Conservation (phyloP, 2,797 vertebrate species). For the Balearica regulorum region DNA sequence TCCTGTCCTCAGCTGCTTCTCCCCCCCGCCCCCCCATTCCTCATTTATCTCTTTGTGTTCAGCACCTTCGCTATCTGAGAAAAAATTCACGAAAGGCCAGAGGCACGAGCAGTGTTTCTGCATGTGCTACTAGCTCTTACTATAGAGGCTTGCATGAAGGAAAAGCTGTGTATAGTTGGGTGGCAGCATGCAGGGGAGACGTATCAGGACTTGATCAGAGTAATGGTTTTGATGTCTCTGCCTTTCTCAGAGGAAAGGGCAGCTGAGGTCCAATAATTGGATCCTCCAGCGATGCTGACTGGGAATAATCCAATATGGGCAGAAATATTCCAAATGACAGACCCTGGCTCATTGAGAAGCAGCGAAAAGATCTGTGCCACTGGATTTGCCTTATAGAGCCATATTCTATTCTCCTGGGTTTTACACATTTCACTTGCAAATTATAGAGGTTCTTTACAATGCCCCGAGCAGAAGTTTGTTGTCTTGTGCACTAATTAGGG, state of each 20-base stretch:
- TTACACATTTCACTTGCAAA: background rate
- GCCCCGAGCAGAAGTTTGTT: background rate
- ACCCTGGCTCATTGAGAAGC: background rate
- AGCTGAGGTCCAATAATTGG: background rate
- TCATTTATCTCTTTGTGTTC: conserved; percentile 1
- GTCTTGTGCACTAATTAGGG: background rate
- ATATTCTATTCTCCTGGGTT: background rate
- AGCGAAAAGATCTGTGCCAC: background rate
- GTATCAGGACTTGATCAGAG: background rate
- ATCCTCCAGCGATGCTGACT: background rate
- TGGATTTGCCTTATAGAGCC: background rate
- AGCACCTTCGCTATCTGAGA: background rate
- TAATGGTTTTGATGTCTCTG: background rate
- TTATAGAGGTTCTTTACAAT: background rate
- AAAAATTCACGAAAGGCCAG: background rate
- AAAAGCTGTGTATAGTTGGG: background rate
- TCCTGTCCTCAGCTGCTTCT: conserved; percentile 16
- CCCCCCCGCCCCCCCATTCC: background rate
- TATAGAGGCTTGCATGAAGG: background rate
- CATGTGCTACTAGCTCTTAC: background rate
- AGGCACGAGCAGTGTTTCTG: background rate
- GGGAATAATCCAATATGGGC: background rate
- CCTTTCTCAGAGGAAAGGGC: background rate
- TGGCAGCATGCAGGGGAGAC: background rate
- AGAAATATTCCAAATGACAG: conserved; percentile 3